Evolutionary conservation across 2,797 vertebrate genomes (phyloP).

Genomic region (Fratercula arctica): DNA sequence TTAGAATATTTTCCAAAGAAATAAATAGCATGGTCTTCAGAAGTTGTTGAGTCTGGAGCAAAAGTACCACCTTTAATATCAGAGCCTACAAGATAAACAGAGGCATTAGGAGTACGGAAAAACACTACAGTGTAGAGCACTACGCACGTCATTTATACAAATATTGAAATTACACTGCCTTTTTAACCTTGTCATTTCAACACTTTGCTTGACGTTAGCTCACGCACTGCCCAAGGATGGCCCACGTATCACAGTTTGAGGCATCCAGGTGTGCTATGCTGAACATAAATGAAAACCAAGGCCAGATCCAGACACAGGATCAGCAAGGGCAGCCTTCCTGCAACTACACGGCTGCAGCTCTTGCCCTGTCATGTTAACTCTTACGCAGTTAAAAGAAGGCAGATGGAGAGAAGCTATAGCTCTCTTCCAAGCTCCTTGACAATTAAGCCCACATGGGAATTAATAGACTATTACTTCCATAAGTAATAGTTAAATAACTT

Average conservation of each 20-base stretch:
- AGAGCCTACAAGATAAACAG: constrained; percentile 78
- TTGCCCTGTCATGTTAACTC: not conserved
- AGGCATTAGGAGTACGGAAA: not conserved
- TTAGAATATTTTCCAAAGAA: constrained; percentile 94
- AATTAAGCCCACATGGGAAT: not conserved
- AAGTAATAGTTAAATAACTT: not conserved
- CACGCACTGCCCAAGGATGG: not conserved
- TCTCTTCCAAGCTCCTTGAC: not conserved
- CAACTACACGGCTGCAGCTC: not conserved
- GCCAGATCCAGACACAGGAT: not conserved
- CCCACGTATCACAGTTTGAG: not conserved
- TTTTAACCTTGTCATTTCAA: not conserved
- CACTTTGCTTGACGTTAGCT: not conserved
- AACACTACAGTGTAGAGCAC: not conserved
- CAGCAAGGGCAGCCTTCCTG: not conserved
- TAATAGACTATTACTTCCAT: not conserved
- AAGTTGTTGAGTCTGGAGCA: constrained; percentile 79
- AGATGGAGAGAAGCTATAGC: not conserved
- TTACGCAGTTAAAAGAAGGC: not conserved
- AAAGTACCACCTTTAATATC: constrained; percentile 90
- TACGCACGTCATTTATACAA: not conserved
- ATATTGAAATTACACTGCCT: not conserved
- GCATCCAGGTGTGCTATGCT: not conserved
- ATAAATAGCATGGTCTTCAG: constrained; percentile 84
- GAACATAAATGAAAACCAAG: not conserved